Evolutionary conservation across 2,888 invertebrate species (phyloP).

Genomic region (Theretra japonica): DNA sequence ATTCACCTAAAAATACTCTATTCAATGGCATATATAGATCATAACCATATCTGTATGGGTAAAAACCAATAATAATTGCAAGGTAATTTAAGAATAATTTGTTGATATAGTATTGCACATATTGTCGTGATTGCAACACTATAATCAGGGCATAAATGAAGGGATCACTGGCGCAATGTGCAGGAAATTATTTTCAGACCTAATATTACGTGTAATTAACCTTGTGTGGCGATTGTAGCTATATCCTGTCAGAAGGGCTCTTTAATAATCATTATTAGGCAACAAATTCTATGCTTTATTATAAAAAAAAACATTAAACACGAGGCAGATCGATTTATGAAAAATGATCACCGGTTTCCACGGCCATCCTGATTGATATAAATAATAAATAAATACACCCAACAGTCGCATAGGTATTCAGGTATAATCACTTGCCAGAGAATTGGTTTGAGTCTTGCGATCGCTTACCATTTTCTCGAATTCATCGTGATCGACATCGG

Average conservation of each 20-base stretch:
- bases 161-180: background rate
- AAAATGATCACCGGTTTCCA: no score
- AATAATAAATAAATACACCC: no score
- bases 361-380: no score
- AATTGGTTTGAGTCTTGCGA: background rate
- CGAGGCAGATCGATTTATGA: no score
- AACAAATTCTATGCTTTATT: background rate
- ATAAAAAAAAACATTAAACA: no score
- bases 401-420: no score
- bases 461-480: slow-evolving; percentile 84
- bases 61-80: background rate
- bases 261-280: background rate
- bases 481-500: slow-evolving; percentile 81
- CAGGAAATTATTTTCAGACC: slow-evolving; percentile 5
- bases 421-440: no score
- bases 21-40: no score
- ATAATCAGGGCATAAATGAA: slow-evolving; percentile 10
- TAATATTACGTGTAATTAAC: background rate
- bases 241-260: background rate
- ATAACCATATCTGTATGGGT: no score
- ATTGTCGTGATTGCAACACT: background rate
- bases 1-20: no score
- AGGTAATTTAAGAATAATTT: background rate
- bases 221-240: slow-evolving; percentile 13
- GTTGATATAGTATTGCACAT: background rate